phyloP scores from a whole-genome alignment of 2,113 vertebrate species.

The Argyrosomus japonicus region DNA sequence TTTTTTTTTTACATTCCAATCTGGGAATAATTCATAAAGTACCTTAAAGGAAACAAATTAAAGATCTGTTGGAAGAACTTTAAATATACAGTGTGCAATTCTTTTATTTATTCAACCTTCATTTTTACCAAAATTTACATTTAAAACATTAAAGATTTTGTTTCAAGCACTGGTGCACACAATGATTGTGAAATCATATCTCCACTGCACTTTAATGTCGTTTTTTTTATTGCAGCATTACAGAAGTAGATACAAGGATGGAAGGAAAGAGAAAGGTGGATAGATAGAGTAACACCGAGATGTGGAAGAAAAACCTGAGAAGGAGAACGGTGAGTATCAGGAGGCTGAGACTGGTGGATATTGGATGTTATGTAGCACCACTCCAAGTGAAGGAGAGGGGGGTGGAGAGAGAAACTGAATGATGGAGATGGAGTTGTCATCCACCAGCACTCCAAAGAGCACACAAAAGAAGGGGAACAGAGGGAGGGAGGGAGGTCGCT shows the following conservation, averaged over 20 bases:
- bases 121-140: too few relatives aligned
- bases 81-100: neutral
- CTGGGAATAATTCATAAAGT: neutral
- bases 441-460: conserved; percentile 51
- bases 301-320: neutral
- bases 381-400: conserved; percentile 49
- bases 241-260: neutral
- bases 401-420: conserved; percentile 44
- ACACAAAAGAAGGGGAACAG: conserved; percentile 38
- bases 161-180: too few relatives aligned
- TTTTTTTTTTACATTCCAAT: neutral
- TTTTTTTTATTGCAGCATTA: neutral
- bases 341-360: conserved; percentile 45
- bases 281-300: neutral
- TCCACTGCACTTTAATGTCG: neutral
- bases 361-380: conserved; percentile 65
- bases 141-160: too few relatives aligned
- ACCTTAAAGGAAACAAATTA: neutral
- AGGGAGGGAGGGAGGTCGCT: neutral
- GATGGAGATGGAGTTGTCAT: conserved; percentile 58
- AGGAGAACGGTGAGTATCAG: conserved; percentile 16
- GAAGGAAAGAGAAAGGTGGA: conserved; percentile 1
- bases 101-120: too few relatives aligned
- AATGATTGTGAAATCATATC: neutral
- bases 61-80: neutral